Evolutionary conservation across 2,888 invertebrate genomes (phyloP).

Genomic region (Watsonalla binaria): DNA sequence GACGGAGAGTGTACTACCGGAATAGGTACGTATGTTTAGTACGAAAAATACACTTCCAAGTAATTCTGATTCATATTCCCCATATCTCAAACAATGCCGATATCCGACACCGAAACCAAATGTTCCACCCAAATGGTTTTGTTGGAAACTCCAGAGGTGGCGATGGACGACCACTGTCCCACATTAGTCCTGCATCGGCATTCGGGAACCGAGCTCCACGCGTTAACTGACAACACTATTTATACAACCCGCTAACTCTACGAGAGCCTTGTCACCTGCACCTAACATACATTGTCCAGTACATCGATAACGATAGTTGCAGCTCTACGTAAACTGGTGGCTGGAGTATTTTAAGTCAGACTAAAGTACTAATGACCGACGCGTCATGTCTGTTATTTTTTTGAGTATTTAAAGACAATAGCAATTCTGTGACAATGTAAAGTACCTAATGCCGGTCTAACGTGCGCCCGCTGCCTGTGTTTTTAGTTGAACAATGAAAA

Average conservation of each 20-base stretch:
- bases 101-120: not conserved
- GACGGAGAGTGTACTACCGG: no score
- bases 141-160: constrained; percentile 27
- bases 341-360: constrained; percentile 27
- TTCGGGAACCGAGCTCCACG: constrained; percentile 59
- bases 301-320: constrained; percentile 14
- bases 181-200: constrained; percentile 62
- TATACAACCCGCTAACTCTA: constrained; percentile 45
- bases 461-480: not conserved
- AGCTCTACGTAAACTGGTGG: constrained; percentile 29
- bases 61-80: no score
- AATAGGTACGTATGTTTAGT: no score
- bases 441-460: not conserved
- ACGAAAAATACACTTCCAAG: no score
- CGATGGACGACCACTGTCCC: constrained; percentile 59
- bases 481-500: not conserved
- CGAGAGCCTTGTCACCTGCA: constrained; percentile 39
- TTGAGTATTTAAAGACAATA: constrained; percentile 50
- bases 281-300: constrained; percentile 26
- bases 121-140: constrained; percentile 3
- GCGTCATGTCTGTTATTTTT: constrained; percentile 49
- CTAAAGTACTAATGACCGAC: constrained; percentile 51
- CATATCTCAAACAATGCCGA: not conserved
- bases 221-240: constrained; percentile 70
- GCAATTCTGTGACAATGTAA: constrained; percentile 8